phyloP scores from a whole-genome alignment of 2,888 invertebrate genomes.

The Hetaerina titia region DNA sequence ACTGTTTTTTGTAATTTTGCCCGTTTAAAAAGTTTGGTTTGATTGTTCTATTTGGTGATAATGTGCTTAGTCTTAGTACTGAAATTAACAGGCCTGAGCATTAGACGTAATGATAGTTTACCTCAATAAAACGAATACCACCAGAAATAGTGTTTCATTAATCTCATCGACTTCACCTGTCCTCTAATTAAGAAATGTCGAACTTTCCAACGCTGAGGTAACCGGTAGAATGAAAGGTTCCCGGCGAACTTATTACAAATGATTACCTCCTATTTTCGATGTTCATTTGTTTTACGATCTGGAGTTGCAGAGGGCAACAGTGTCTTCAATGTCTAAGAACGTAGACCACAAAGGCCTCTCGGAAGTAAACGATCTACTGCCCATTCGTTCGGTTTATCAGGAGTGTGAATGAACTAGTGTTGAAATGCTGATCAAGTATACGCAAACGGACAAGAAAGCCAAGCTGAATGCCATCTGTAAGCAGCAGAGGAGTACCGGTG shows the following conservation, averaged over 20 bases:
- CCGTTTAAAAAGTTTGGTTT: constrained; percentile 69
- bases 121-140: constrained; percentile 70
- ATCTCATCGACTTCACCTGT: neutral
- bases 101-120: constrained; percentile 70
- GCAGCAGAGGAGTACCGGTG: constrained; percentile 70
- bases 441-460: constrained; percentile 69
- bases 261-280: neutral
- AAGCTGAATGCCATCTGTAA: constrained; percentile 68
- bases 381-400: constrained; percentile 39
- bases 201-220: neutral
- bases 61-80: constrained; percentile 71
- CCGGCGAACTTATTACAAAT: neutral
- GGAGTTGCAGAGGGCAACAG: constrained; percentile 68
- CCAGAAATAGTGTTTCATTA: constrained; percentile 54
- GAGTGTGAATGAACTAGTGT: constrained; percentile 46
- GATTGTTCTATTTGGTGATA: constrained; percentile 68
- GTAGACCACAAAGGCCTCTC: neutral
- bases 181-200: neutral
- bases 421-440: constrained; percentile 70
- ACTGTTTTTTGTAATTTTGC: constrained; percentile 71
- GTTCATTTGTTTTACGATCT: constrained; percentile 38
- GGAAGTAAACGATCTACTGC: constrained; percentile 15
- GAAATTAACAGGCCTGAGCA: constrained; percentile 70
- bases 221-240: too few species aligned
- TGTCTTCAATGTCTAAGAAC: constrained; percentile 32